phyloP scores from a whole-genome alignment of 92 coral and sea anemone species.

The Phenganax subtilis region DNA sequence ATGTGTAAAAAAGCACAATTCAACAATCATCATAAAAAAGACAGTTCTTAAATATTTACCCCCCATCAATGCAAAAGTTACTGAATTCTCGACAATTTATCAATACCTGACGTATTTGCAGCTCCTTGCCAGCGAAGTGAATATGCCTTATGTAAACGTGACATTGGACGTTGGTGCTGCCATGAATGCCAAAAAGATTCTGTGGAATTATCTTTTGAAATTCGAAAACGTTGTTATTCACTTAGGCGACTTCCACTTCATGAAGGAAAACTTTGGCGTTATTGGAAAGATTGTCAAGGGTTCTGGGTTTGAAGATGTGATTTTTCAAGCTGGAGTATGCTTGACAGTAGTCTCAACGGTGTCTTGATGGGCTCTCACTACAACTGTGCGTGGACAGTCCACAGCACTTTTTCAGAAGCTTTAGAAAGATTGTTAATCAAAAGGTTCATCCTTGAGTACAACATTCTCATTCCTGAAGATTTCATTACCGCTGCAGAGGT shows the following conservation, averaged over 20 bases:
- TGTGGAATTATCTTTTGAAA: slow-evolving; percentile 6
- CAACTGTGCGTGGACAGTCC: slow-evolving; percentile 30
- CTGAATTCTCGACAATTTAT: slow-evolving; percentile 3
- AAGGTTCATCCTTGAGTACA: slow-evolving; percentile 8
- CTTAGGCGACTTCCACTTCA: slow-evolving; percentile 10
- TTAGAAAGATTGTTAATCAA: slow-evolving; percentile 18
- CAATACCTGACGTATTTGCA: slow-evolving; percentile 15
- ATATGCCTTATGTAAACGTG: slow-evolving; percentile 16
- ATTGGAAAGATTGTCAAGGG: slow-evolving; percentile 4
- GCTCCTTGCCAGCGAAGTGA: slow-evolving; percentile 17
- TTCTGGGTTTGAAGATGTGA: slow-evolving; percentile 19
- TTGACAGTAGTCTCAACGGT: slow-evolving; percentile 22
- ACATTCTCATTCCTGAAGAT: background rate
- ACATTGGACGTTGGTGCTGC: slow-evolving; percentile 17
- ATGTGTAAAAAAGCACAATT: slow-evolving; percentile 11
- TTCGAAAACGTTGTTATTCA: background rate
- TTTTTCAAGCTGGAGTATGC: slow-evolving; percentile 23
- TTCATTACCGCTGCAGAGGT: slow-evolving; percentile 23
- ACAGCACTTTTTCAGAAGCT: slow-evolving; percentile 25
- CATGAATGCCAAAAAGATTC: background rate
- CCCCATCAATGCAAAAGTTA: slow-evolving; percentile 9
- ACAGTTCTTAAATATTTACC: slow-evolving; percentile 7
- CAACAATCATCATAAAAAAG: background rate
- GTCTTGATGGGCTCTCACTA: slow-evolving; percentile 22
- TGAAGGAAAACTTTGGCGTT: slow-evolving; percentile 9